Percentiles rank a stretch among this genome's conserved stretches.
These are phyloP conservation scores for Chymomyza procnemis DNA, from an alignment of 2,888 invertebrate species.

Conservation along the genomic window DNA sequence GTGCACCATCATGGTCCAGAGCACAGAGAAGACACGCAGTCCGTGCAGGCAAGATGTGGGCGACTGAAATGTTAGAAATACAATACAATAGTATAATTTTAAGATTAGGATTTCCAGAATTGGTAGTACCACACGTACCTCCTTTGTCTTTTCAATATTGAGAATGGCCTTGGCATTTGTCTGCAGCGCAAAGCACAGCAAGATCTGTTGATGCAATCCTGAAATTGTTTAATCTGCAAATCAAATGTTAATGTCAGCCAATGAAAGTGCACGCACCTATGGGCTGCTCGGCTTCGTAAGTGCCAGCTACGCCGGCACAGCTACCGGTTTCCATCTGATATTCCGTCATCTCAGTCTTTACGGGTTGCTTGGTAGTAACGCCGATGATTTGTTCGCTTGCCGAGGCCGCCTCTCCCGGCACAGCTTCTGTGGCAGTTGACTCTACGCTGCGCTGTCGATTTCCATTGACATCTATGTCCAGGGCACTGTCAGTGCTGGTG, in stretches of 20 bases:
- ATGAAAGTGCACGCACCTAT: slow-evolving; percentile 57
- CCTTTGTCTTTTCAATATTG: slow-evolving; percentile 81
- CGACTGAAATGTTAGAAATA: slow-evolving; percentile 80
- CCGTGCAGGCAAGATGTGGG: slow-evolving; percentile 88
- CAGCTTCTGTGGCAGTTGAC: background rate
- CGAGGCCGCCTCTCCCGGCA: slow-evolving; percentile 19
- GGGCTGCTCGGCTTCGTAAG: slow-evolving; percentile 69
- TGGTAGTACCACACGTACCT: too few species aligned
- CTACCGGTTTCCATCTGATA: slow-evolving; percentile 69
- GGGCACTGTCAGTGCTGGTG: background rate
- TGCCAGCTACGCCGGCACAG: slow-evolving; percentile 52
- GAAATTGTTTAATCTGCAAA: slow-evolving; percentile 8
- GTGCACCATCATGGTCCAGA: slow-evolving; percentile 92
- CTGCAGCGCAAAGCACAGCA: slow-evolving; percentile 87
- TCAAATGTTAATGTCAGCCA: background rate
- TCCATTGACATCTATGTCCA: slow-evolving; percentile 68
- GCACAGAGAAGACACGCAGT: slow-evolving; percentile 86
- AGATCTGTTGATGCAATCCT: slow-evolving; percentile 78
- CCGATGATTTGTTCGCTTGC: slow-evolving; percentile 15
- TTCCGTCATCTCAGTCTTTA: slow-evolving; percentile 59
- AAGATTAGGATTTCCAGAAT: too few species aligned
- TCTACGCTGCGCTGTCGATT: slow-evolving; percentile 48
- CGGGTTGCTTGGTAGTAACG: slow-evolving; percentile 24
- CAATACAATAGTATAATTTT: too few species aligned
- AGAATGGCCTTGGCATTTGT: slow-evolving; percentile 87